Percentiles rank a stretch among this genome's conserved stretches.
Evolutionary conservation across 2,888 invertebrate genomes (phyloP).

Genomic region (Ctenicera cuprea): DNA sequence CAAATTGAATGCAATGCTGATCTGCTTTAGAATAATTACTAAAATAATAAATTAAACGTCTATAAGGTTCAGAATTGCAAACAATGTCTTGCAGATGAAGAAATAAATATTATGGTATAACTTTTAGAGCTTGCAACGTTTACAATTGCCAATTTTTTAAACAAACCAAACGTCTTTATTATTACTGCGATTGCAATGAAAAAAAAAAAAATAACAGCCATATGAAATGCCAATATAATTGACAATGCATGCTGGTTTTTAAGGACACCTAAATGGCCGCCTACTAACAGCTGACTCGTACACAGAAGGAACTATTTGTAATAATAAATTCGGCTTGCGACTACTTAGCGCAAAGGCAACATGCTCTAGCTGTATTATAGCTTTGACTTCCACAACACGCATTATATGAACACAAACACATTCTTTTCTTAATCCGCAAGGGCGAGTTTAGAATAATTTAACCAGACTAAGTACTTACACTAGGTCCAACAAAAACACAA

Average conservation of each 20-base stretch:
- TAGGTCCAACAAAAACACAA: conserved; percentile 46
- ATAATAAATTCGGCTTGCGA: conserved; percentile 43
- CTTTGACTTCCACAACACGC: conserved; percentile 42
- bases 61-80: conserved; percentile 44
- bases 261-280: neutral
- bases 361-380: conserved; percentile 38
- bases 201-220: neutral
- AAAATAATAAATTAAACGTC: conserved; percentile 36
- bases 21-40: conserved; percentile 18
- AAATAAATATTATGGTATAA: conserved; percentile 10
- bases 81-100: conserved; percentile 48
- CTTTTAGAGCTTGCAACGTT: neutral
- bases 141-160: neutral
- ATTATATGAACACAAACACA: conserved; percentile 45
- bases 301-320: conserved; percentile 41
- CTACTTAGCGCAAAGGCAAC: conserved; percentile 45
- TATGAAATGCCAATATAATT: conserved; percentile 10
- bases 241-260: neutral
- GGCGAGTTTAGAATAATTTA: conserved; percentile 42
- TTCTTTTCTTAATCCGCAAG: conserved; percentile 49
- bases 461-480: conserved; percentile 49
- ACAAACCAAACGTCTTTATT: neutral
- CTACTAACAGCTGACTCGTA: conserved; percentile 33
- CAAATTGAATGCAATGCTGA: conserved; percentile 47
- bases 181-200: neutral